phyloP scores from a whole-genome alignment of 2,888 invertebrate genomes.

The Eupsilia transversa region DNA sequence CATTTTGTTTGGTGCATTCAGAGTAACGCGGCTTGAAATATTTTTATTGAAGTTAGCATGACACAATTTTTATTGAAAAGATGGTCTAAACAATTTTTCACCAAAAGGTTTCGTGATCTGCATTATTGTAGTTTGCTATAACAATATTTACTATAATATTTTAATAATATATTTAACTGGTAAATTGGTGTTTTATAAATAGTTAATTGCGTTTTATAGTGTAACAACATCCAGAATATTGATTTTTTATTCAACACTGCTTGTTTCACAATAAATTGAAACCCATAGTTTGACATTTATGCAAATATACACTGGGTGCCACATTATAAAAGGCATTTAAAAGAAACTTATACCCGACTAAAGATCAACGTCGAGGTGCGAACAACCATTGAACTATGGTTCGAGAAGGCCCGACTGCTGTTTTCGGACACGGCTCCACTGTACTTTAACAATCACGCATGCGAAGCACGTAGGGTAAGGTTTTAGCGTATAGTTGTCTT shows the following conservation, averaged over 20 bases:
- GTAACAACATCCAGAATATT: conserved; percentile 10
- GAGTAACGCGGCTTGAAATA: background rate
- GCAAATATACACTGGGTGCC: conserved; percentile 7
- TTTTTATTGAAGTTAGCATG: conserved; percentile 6
- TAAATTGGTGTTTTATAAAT: conserved; percentile 26
- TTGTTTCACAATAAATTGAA: conserved; percentile 10
- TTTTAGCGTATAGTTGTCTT: no score
- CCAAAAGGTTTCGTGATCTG: background rate
- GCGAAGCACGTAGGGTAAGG: no score
- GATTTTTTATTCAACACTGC: background rate
- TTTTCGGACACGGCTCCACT: background rate
- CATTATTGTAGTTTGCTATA: conserved; percentile 13
- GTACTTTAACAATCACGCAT: no score
- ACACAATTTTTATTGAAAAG: background rate
- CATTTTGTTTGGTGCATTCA: background rate
- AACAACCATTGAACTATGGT: background rate
- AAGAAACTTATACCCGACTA: conserved; percentile 45
- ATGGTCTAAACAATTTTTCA: background rate
- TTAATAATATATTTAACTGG: conserved; percentile 9
- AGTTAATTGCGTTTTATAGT: conserved; percentile 10
- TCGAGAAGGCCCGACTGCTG: background rate
- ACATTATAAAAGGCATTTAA: background rate
- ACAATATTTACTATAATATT: conserved; percentile 31
- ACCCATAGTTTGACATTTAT: conserved; percentile 7
- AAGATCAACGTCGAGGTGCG: background rate